phyloP scores from a whole-genome alignment of 2,888 invertebrate species.

The Gastrophysa polygoni region DNA sequence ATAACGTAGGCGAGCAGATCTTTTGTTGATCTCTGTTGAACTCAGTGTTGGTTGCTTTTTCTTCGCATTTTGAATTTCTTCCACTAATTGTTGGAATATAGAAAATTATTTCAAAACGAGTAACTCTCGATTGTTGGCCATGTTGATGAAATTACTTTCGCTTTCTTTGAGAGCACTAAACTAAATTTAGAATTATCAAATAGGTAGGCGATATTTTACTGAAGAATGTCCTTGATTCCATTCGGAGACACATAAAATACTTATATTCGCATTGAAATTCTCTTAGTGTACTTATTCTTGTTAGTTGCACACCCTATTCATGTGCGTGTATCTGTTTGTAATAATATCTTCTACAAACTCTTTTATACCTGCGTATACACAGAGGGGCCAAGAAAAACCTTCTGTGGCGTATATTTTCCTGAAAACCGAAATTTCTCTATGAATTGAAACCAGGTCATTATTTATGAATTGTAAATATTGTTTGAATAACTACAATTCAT shows the following conservation, averaged over 20 bases:
- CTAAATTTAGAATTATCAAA: not conserved
- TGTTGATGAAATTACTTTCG: too few relatives aligned
- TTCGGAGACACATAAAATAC: slow-evolving; percentile 12
- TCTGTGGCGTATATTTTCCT: not conserved
- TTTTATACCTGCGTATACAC: slow-evolving; percentile 16
- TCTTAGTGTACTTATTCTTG: slow-evolving; percentile 50
- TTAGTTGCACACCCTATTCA: slow-evolving; percentile 51
- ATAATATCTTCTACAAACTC: slow-evolving; percentile 35
- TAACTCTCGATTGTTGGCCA: too few relatives aligned
- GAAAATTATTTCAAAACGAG: too few relatives aligned
- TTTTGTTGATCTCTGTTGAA: too few relatives aligned
- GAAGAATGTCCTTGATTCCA: slow-evolving; percentile 20
- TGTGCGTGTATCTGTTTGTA: slow-evolving; percentile 43
- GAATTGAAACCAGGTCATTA: too few relatives aligned
- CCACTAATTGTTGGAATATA: too few relatives aligned
- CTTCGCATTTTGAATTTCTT: too few relatives aligned
- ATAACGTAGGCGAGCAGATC: too few relatives aligned
- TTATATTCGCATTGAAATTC: slow-evolving; percentile 44
- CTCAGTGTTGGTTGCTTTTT: too few relatives aligned
- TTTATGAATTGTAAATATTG: too few relatives aligned
- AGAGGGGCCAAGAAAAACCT: not conserved
- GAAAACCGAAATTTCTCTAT: not conserved
- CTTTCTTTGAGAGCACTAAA: not conserved
- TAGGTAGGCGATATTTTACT: not conserved
- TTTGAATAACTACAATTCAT: too few relatives aligned